phyloP scores from a whole-genome alignment of 1,140 invertebrate species.

The Formica exsecta region DNA sequence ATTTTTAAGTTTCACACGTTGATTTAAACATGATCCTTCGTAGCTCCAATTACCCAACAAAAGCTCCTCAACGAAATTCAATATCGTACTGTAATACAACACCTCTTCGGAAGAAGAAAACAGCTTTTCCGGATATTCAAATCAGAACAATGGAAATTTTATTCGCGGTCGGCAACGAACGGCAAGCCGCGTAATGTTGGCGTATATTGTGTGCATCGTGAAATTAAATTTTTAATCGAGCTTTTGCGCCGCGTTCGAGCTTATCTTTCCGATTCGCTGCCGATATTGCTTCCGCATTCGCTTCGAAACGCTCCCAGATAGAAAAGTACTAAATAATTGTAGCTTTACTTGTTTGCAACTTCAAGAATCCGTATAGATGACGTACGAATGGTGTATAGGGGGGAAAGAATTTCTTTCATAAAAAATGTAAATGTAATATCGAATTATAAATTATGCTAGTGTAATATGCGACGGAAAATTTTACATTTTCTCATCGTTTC shows the following conservation, averaged over 20 bases:
- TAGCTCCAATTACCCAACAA: neutral
- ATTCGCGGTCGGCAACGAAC: constrained; percentile 21
- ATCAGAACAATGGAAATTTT: constrained; percentile 57
- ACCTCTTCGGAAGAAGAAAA: constrained; percentile 5
- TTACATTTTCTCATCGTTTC: neutral
- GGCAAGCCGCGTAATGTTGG: constrained; percentile 43
- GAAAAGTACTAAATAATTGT: neutral
- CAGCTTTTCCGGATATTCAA: constrained; percentile 51
- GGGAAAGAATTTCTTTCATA: neutral
- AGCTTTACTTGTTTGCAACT: neutral
- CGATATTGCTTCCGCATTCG: constrained; percentile 29
- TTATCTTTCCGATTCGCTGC: neutral
- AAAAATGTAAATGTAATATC: neutral
- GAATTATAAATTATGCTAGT: neutral
- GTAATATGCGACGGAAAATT: neutral
- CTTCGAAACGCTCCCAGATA: neutral
- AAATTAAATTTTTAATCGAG: constrained; percentile 61
- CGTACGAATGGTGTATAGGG: neutral
- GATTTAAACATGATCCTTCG: constrained; percentile 27
- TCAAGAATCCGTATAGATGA: neutral
- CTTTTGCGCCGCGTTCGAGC: constrained; percentile 13
- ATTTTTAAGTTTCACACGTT: constrained; percentile 18
- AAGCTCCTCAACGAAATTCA: constrained; percentile 10
- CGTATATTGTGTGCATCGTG: constrained; percentile 37
- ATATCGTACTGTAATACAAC: constrained; percentile 18